A percentile compares a stretch with the other conserved stretches of the same genome.
phyloP scores from a whole-genome alignment of 2,888 invertebrate species.

The Torymus texanus region DNA sequence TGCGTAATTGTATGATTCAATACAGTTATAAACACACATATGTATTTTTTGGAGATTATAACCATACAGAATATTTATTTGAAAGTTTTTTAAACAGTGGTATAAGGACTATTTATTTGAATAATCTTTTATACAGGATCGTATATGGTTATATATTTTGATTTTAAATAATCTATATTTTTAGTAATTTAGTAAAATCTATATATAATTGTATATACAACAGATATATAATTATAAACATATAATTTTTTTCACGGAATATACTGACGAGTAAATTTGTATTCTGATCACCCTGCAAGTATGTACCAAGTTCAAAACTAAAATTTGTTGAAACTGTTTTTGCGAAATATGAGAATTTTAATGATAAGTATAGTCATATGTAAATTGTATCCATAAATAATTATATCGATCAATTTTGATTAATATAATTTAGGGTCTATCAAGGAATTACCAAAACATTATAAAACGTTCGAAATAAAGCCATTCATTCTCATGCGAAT shows the following conservation, averaged over 20 bases:
- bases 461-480: too few relatives aligned
- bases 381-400: constrained; percentile 24
- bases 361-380: constrained; percentile 22
- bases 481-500: constrained; percentile 20
- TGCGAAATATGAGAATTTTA: constrained; percentile 34
- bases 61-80: constrained; percentile 1
- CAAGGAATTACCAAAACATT: too few relatives aligned
- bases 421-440: constrained; percentile 7
- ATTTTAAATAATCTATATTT: constrained; percentile 35
- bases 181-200: constrained; percentile 6
- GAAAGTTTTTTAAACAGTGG: not conserved
- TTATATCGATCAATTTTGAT: constrained; percentile 3
- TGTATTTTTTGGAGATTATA: not conserved
- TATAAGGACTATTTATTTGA: not conserved
- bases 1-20: too few relatives aligned
- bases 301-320: constrained; percentile 7
- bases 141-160: constrained; percentile 21
- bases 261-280: constrained; percentile 9
- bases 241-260: constrained; percentile 36
- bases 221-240: constrained; percentile 14
- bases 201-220: not conserved
- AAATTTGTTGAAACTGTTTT: constrained; percentile 51
- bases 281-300: constrained; percentile 16
- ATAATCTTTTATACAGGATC: not conserved
- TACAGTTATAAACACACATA: too few relatives aligned